Percentiles rank a stretch among this genome's conserved stretches.
Conservation (phyloP, 2,888 invertebrate species). For the Nasonovia ribisnigri region DNA sequence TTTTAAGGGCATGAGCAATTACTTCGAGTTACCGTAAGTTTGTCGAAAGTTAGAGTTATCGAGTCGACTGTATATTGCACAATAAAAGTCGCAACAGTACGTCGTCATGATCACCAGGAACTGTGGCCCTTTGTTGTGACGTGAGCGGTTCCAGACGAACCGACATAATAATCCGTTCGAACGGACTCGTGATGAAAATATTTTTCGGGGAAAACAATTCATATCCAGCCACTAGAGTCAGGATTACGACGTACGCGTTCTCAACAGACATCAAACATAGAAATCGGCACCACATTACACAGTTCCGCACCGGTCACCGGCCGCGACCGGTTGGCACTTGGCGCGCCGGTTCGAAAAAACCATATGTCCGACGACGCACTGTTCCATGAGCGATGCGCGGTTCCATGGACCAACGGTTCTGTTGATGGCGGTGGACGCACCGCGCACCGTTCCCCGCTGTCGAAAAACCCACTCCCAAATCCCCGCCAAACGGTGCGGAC, state of each 20-base stretch:
- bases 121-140: background rate
- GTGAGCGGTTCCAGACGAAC: background rate
- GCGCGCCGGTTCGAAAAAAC: background rate
- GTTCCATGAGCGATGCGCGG: slow-evolving; percentile 48
- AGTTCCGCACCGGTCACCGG: background rate
- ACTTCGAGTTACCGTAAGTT: too few relatives aligned
- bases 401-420: slow-evolving; percentile 60
- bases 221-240: background rate
- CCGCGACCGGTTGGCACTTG: slow-evolving; percentile 25
- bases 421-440: slow-evolving; percentile 38
- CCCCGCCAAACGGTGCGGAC: background rate
- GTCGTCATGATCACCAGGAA: background rate
- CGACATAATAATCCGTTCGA: background rate
- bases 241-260: background rate
- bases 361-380: slow-evolving; percentile 39
- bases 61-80: background rate
- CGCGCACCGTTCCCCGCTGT: slow-evolving; percentile 17
- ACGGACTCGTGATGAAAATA: background rate
- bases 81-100: background rate
- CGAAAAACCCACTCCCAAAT: background rate
- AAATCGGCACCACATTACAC: background rate
- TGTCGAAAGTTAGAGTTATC: too few relatives aligned
- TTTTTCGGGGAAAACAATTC: background rate
- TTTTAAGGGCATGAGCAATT: too few relatives aligned
- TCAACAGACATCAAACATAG: too few relatives aligned